Evolutionary conservation across 2,888 invertebrate genomes (phyloP).

Genomic region (Adelphocoris suturalis): DNA sequence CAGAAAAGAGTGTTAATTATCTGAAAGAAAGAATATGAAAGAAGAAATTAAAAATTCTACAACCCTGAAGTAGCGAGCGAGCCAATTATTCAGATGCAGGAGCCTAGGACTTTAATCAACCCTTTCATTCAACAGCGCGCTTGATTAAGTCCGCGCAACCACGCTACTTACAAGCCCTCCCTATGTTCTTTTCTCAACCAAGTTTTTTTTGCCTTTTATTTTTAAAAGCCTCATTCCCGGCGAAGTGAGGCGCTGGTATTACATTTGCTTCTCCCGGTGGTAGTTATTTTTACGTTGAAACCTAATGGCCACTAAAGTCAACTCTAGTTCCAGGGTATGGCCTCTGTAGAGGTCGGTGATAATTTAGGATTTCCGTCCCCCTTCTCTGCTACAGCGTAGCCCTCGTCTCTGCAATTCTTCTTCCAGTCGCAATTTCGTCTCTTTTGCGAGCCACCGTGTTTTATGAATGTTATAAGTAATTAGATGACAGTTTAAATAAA

Average conservation of each 20-base stretch:
- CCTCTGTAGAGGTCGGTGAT: not conserved
- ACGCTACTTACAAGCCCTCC: conserved; percentile 32
- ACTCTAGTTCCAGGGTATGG: conserved; percentile 17
- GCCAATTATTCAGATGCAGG: conserved; percentile 48
- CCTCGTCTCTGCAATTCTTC: not conserved
- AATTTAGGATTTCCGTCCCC: conserved; percentile 16
- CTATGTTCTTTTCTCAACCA: not conserved
- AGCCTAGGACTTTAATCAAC: conserved; percentile 40
- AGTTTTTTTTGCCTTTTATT: conserved; percentile 20
- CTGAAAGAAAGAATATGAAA: conserved; percentile 16
- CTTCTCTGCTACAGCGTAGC: not conserved
- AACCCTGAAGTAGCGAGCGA: not conserved
- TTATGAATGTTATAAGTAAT: too few relatives aligned
- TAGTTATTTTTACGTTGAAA: conserved; percentile 44
- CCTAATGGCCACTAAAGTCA: conserved; percentile 43
- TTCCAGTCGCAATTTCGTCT: not conserved
- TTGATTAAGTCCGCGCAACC: conserved; percentile 44
- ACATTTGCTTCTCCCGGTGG: conserved; percentile 1
- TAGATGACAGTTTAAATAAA: too few relatives aligned
- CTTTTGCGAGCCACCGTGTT: not conserved
- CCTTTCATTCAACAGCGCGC: conserved; percentile 48
- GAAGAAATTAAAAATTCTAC: conserved; percentile 42
- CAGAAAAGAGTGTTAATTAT: conserved; percentile 28
- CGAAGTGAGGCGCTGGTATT: not conserved
- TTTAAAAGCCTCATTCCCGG: not conserved